Conservation (phyloP, 2,888 invertebrate genomes). For the Blastobasis lacticolella region DNA sequence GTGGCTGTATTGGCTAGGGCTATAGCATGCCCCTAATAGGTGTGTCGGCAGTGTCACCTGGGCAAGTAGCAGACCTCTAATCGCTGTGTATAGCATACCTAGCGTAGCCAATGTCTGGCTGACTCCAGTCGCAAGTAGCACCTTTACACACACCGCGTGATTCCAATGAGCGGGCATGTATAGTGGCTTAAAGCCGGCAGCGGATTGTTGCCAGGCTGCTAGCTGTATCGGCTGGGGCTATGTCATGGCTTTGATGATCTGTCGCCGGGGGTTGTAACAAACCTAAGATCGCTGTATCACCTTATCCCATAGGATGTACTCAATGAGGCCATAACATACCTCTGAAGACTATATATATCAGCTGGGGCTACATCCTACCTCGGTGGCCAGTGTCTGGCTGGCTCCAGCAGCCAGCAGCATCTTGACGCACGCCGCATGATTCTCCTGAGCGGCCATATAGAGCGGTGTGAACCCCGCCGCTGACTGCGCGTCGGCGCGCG, state of each 20-base stretch:
- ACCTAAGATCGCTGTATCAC: no score
- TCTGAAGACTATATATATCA: no score
- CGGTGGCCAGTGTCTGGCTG: slow-evolving; percentile 96
- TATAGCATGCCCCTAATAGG: no score
- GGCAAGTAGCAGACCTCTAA: no score
- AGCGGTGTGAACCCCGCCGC: slow-evolving; percentile 98
- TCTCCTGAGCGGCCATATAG: slow-evolving; percentile 99
- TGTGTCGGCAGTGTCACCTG: no score
- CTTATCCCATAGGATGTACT: no score
- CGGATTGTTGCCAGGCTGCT: slow-evolving; percentile 77
- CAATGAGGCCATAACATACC: no score
- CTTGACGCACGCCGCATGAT: slow-evolving; percentile 94
- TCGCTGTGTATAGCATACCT: no score
- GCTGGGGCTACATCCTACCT: slow-evolving; percentile 70
- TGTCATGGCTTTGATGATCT: no score
- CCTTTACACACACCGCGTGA: slow-evolving; percentile 93
- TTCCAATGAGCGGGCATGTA: slow-evolving; percentile 99
- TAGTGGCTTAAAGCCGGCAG: slow-evolving; percentile 97
- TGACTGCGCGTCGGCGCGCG: slow-evolving; percentile 96
- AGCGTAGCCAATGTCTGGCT: slow-evolving; percentile 96
- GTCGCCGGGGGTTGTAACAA: no score
- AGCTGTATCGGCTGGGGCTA: no score
- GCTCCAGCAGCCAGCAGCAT: slow-evolving; percentile 93
- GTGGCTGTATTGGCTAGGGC: no score
- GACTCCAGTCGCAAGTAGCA: slow-evolving; percentile 92